Evolutionary conservation across 2,888 invertebrate genomes (phyloP).

Genomic region (Drosophila antonietae): DNA sequence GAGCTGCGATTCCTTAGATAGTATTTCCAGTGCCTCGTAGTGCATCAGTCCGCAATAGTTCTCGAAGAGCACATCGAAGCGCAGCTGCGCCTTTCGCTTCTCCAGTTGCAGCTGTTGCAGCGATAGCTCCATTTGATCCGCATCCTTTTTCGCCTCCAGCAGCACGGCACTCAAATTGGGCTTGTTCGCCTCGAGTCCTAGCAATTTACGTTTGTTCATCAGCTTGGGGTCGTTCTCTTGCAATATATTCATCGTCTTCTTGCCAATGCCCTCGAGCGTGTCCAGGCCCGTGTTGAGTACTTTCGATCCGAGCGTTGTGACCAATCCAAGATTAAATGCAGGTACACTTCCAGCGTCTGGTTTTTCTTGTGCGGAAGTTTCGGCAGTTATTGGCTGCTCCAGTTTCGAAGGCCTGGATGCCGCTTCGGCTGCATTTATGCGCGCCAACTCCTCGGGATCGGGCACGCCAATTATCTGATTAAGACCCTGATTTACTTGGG

Average conservation of each 20-base stretch:
- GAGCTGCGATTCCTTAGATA: constrained; percentile 92
- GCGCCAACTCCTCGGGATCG: constrained; percentile 91
- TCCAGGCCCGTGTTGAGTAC: constrained; percentile 93
- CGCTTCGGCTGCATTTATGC: constrained; percentile 81
- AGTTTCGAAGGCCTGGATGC: constrained; percentile 14
- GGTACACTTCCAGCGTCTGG: constrained; percentile 22
- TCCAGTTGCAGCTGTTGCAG: constrained; percentile 78
- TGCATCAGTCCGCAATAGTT: constrained; percentile 95
- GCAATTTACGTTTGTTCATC: constrained; percentile 87
- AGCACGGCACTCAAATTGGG: constrained; percentile 85
- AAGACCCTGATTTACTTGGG: constrained; percentile 92
- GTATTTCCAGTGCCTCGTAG: constrained; percentile 95
- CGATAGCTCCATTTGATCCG: constrained; percentile 85
- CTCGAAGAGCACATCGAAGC: constrained; percentile 93
- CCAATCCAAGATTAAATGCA: constrained; percentile 74
- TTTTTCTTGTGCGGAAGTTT: constrained; percentile 5
- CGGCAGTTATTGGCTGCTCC: neutral
- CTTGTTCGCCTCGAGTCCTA: constrained; percentile 82
- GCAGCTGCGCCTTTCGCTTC: constrained; percentile 85
- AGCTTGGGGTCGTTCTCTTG: constrained; percentile 96
- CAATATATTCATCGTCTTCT: constrained; percentile 96
- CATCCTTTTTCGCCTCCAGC: constrained; percentile 89
- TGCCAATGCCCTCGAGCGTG: constrained; percentile 96
- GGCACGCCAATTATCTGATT: constrained; percentile 94
- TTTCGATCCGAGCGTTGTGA: constrained; percentile 86